Evolutionary conservation across 2,888 invertebrate species (phyloP).

Genomic region (Zeuzera pyrina): DNA sequence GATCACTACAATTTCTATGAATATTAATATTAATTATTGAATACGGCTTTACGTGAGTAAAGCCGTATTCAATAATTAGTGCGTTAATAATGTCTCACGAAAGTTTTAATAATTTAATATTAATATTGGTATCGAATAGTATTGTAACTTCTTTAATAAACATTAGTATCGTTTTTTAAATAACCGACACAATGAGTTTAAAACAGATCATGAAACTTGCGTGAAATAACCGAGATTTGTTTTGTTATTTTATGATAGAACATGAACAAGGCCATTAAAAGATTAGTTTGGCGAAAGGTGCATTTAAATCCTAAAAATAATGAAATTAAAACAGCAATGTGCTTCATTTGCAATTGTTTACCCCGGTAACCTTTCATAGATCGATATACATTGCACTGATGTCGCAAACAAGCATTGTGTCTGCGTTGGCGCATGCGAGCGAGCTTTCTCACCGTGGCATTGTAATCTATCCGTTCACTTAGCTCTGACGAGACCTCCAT

Average conservation of each 20-base stretch:
- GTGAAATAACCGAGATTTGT: background rate
- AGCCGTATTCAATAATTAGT: no score
- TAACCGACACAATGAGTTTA: background rate
- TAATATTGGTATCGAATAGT: no score
- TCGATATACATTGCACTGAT: slow-evolving; percentile 30
- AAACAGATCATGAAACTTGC: background rate
- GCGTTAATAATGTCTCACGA: no score
- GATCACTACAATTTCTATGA: no score
- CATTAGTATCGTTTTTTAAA: background rate
- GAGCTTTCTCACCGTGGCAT: slow-evolving; percentile 59
- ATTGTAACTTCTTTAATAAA: no score
- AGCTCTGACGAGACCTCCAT: no score
- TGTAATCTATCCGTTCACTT: slow-evolving; percentile 53
- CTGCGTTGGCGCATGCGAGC: no score
- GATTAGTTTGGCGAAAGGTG: background rate
- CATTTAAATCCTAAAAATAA: no score
- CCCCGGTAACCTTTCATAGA: slow-evolving; percentile 39
- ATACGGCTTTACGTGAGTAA: no score
- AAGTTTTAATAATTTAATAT: no score
- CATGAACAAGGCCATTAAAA: background rate
- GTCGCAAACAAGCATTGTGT: slow-evolving; percentile 52
- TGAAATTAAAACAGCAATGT: no score
- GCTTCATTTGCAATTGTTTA: slow-evolving; percentile 20
- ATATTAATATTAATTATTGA: no score
- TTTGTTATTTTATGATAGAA: background rate